Percentiles rank a stretch among this genome's conserved stretches.
Evolutionary conservation across 2,888 invertebrate genomes (phyloP).

Genomic region (Melanostoma scalare): DNA sequence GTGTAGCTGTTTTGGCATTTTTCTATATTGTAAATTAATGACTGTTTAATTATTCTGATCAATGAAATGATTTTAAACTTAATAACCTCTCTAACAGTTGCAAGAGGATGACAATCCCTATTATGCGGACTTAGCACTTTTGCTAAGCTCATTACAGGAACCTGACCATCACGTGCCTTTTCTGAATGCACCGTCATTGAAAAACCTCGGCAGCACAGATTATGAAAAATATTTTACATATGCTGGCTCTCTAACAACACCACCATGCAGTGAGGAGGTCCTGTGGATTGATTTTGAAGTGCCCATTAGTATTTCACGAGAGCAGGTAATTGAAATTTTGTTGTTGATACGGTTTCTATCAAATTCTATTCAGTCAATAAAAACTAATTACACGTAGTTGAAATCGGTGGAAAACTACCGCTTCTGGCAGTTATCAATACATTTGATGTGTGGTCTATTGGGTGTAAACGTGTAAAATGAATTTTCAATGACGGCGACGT

Average conservation of each 20-base stretch:
- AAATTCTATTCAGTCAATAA: too few relatives aligned
- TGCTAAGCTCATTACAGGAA: slow-evolving; percentile 84
- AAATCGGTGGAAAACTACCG: too few relatives aligned
- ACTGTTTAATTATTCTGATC: neutral
- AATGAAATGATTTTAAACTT: neutral
- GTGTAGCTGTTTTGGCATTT: slow-evolving; percentile 90
- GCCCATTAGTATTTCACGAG: slow-evolving; percentile 86
- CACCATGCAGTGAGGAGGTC: slow-evolving; percentile 92
- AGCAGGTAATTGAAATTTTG: slow-evolving; percentile 83
- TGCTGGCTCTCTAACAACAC: slow-evolving; percentile 92
- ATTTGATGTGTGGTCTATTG: too few relatives aligned
- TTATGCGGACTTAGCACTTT: slow-evolving; percentile 85
- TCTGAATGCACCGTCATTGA: slow-evolving; percentile 83
- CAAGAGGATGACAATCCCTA: slow-evolving; percentile 80
- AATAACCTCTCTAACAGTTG: slow-evolving; percentile 70
- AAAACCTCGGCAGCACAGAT: slow-evolving; percentile 84
- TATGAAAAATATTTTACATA: slow-evolving; percentile 90
- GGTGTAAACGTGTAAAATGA: too few relatives aligned
- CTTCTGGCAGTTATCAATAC: too few relatives aligned
- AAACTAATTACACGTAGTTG: too few relatives aligned
- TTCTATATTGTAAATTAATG: slow-evolving; percentile 86
- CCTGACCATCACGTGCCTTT: slow-evolving; percentile 83
- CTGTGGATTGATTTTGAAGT: slow-evolving; percentile 92
- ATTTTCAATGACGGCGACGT: too few relatives aligned
- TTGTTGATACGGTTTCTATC: neutral